These are phyloP conservation scores for Phymatocera aterrima DNA, from an alignment of 2,888 invertebrate genomes.

Conservation along the genomic window DNA sequence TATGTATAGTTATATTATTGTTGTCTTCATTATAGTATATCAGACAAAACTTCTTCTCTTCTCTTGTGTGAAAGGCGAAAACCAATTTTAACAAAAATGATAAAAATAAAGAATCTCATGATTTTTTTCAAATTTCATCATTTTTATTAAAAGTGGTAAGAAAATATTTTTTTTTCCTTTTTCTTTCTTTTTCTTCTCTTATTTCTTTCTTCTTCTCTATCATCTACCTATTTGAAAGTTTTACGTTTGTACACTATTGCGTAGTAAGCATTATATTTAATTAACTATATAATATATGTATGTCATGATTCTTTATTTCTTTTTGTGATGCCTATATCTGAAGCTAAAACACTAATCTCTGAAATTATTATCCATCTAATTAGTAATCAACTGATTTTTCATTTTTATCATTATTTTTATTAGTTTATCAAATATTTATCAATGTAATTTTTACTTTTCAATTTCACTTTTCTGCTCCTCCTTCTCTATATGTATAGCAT, in stretches of 20 bases:
- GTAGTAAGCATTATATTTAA: constrained; percentile 68
- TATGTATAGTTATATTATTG: constrained; percentile 55
- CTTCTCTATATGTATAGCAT: too few species aligned
- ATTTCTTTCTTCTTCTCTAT: constrained; percentile 50
- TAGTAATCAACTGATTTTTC: constrained; percentile 56
- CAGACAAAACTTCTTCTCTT: constrained; percentile 61
- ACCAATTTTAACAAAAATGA: constrained; percentile 57
- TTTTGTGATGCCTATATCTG: constrained; percentile 55
- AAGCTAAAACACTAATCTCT: constrained; percentile 58
- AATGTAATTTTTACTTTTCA: background rate
- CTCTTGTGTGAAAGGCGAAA: constrained; percentile 67
- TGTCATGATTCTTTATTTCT: constrained; percentile 63
- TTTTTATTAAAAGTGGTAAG: constrained; percentile 57
- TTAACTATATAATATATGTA: constrained; percentile 58
- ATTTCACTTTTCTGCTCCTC: background rate
- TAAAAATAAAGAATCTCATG: constrained; percentile 45
- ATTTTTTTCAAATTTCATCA: constrained; percentile 47
- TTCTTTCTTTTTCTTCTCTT: constrained; percentile 35
- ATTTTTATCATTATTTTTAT: too few species aligned
- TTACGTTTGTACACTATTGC: constrained; percentile 69
- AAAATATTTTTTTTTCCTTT: constrained; percentile 49
- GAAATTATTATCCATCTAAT: constrained; percentile 54
- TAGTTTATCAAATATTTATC: constrained; percentile 59
- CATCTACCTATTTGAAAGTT: constrained; percentile 48
- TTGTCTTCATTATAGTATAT: constrained; percentile 58